phyloP scores from a whole-genome alignment of 2,888 invertebrate species.

The Neoaliturus tenellus region DNA sequence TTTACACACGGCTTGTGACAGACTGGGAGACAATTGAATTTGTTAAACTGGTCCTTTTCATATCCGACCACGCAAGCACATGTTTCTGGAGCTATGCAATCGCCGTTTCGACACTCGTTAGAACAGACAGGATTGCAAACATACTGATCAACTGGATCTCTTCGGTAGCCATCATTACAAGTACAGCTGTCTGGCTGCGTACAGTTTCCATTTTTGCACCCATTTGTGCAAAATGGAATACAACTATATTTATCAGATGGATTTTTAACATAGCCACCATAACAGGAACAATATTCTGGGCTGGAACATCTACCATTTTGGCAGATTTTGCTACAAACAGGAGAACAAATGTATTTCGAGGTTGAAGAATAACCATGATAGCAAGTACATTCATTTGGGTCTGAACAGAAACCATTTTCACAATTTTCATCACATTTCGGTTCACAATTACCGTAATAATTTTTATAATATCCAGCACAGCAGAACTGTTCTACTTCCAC shows the following conservation, averaged over 20 bases:
- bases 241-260: not conserved
- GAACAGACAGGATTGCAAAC: not conserved
- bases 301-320: not conserved
- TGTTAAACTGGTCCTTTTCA: not conserved
- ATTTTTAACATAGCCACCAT: not conserved
- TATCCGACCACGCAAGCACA: slow-evolving; percentile 19
- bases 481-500: not conserved
- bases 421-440: not conserved
- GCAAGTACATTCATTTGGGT: not conserved
- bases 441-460: not conserved
- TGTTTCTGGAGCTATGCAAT: not conserved
- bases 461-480: not conserved
- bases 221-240: slow-evolving; percentile 2
- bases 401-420: not conserved
- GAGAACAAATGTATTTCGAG: not conserved
- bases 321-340: slow-evolving; percentile 1
- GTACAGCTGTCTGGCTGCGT: slow-evolving; percentile 10
- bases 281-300: not conserved
- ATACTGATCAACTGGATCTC: not conserved
- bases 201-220: slow-evolving; percentile 20
- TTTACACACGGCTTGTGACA: not conserved
- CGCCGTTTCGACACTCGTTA: not conserved
- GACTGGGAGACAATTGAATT: not conserved
- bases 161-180: not conserved
- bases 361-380: not conserved